A percentile compares a stretch with the other conserved stretches of the same genome.
These are phyloP conservation scores for Andrena haemorrhoa DNA, from an alignment of 2,888 invertebrate species.

Conservation along the genomic window DNA sequence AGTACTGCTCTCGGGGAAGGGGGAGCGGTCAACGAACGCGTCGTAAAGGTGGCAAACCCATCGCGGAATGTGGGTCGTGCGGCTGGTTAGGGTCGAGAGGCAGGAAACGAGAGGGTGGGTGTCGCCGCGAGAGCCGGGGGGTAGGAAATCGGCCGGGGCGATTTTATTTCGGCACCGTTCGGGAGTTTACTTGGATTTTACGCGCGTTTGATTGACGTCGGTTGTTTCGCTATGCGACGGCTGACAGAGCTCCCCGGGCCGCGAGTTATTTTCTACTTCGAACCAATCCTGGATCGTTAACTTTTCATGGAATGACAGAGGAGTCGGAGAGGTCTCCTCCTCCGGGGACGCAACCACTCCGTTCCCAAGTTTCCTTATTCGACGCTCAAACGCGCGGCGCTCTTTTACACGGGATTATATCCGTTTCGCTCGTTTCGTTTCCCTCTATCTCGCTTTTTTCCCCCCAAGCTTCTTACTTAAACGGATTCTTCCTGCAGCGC, in stretches of 20 bases:
- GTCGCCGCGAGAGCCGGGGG: neutral
- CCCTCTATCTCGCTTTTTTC: neutral
- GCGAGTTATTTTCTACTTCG: neutral
- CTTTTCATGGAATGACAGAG: slow-evolving; percentile 55
- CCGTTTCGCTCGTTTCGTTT: neutral
- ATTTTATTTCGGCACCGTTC: slow-evolving; percentile 45
- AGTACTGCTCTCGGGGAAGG: slow-evolving; percentile 8
- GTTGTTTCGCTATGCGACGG: neutral
- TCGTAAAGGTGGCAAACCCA: slow-evolving; percentile 43
- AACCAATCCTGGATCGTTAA: slow-evolving; percentile 35
- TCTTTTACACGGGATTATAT: slow-evolving; percentile 11
- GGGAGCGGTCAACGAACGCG: slow-evolving; percentile 41
- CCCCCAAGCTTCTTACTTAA: neutral
- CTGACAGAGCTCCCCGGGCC: neutral
- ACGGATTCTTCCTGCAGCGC: neutral
- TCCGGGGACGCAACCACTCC: neutral
- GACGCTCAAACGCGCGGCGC: neutral
- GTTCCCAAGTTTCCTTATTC: neutral
- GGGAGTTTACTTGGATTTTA: slow-evolving; percentile 1
- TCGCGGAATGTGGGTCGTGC: slow-evolving; percentile 26
- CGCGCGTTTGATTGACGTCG: slow-evolving; percentile 42
- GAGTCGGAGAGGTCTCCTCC: slow-evolving; percentile 3
- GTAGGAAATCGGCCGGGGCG: slow-evolving; percentile 31
- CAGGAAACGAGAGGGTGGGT: slow-evolving; percentile 7
- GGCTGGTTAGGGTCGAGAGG: neutral